Conservation (phyloP, 2,888 invertebrate species). For the Leucoptera coffeella region DNA sequence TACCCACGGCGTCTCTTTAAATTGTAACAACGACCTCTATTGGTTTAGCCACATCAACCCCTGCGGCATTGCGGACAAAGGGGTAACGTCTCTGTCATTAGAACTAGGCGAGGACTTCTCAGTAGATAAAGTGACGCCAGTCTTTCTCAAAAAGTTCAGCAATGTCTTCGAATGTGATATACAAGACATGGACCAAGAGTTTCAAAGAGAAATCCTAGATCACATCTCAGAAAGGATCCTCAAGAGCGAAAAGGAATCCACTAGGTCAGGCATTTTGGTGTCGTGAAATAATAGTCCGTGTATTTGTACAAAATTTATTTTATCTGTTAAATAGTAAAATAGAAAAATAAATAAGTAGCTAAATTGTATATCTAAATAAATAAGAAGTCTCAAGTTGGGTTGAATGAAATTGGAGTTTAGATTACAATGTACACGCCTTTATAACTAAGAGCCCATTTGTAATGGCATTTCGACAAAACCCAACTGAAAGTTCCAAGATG, state of each 20-base stretch:
- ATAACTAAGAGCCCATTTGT: background rate
- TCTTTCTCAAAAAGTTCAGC: conserved; percentile 66
- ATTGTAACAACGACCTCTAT: conserved; percentile 82
- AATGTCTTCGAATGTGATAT: conserved; percentile 60
- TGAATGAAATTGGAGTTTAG: conserved; percentile 20
- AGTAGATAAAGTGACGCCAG: conserved; percentile 59
- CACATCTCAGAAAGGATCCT: no score
- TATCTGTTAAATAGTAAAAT: conserved; percentile 29
- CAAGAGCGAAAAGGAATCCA: conserved; percentile 43
- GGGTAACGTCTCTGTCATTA: conserved; percentile 80
- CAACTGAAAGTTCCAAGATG: conserved; percentile 53
- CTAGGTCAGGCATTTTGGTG: conserved; percentile 7
- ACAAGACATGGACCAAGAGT: conserved; percentile 17
- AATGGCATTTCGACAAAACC: conserved; percentile 38
- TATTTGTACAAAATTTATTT: conserved; percentile 50
- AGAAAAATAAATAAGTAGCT: conserved; percentile 39
- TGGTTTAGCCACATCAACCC: conserved; percentile 97
- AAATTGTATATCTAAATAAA: conserved; percentile 39
- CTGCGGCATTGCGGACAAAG: conserved; percentile 88
- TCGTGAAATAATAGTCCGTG: conserved; percentile 31
- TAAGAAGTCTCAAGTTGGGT: conserved; percentile 53
- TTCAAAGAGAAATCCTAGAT: conserved; percentile 28
- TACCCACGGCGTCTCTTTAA: conserved; percentile 90
- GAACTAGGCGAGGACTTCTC: conserved; percentile 59
- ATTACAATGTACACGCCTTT: background rate